Evolutionary conservation across 2,113 vertebrate genomes (phyloP), one percentile per base, ranked within the genome.

Genomic region (Thamnaconus septentrionalis): DNA sequence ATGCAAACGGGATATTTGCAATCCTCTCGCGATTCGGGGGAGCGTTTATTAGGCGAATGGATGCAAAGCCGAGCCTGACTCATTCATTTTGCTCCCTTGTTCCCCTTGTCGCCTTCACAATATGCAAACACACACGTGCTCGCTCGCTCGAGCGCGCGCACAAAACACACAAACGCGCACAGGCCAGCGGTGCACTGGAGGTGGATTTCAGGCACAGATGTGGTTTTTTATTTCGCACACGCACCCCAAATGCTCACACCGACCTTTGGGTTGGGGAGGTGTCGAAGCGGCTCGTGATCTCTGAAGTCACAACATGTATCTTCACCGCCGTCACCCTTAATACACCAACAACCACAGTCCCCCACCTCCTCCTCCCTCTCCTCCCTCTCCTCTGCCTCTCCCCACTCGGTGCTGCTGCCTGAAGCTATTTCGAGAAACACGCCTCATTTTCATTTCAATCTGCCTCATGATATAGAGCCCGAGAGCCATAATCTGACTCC

Each of bases 401-500:
- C 2, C 6, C 59, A 3, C 48, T n/a, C 10, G 8, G 48, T n/a
- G 39, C 3, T 0, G 56, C 41, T 41, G 63, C 79, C 79, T 66
- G 61, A 56, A 77, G 86, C 83, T 83, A 82, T 79, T 84, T 78
- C 64, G 60, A 83, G 77, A 80, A 63, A 73, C 1, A 59, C 18
- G 18, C 72, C 74, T 88, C 81, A 85, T 89, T 88, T 88, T 85
- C 83, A 68, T 78, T 76, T 88, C 87, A 85, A 81, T 84, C 79
- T 80, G 31, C 75, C 69, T 64, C 45, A 51, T 47, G 63, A 84
- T 76, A 50, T 10, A 45, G 72, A 55, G 73, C 73, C 8, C 8
- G 54, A 67, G 69, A 71, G 72, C 71, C 69, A 51, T 55, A 49
- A 66, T 59, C 66, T n/a, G 79, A 67, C 79, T 79, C 66, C 68